Evolutionary conservation across 2,888 invertebrate genomes (phyloP), one percentile per base, ranked within the genome.

Genomic region (Pecten maximus): DNA sequence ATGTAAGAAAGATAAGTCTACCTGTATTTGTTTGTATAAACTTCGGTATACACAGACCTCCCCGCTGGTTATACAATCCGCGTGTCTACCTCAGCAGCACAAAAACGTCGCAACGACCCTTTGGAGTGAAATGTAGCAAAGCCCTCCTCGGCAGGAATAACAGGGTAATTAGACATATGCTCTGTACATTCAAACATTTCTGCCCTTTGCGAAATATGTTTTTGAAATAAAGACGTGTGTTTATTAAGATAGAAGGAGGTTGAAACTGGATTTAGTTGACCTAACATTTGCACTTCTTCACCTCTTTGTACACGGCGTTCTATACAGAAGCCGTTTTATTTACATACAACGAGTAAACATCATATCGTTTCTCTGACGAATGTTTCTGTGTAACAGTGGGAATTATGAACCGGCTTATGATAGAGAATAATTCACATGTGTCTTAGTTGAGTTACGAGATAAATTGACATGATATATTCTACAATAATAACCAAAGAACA

Each of bases 11-110:
- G 35, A 74, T 74, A 74, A 74, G 74, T 74, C 74, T 74, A 74
- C 74, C 74, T 74, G 74, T 74, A 35, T 74, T 74, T 74, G 74
- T 74, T 74, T 74, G 74, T 74, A 35, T 74, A 74, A 74, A 74
- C 74, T 35, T 74, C 35, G 8, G 74, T 74, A 74, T 35, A 74
- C 35, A 74, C 74, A 74, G 74, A 74, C 74, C 74, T 74, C 74
- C 28, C 35, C 74, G 74, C 74, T 74, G 74, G 74, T 74, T 74
- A 74, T 74, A 74, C 74, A 74, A 74, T 74, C 74, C 74, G 4
- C 15, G 74, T 74, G 74, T 74, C 74, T 74, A 74, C 74, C 74
- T 74, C 74, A 2, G 4, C 35, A 74, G 23, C 35, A 74, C 74
- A 74, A 74, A 74, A 74, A 28, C 74, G 74, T 54, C 54, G 23